phyloP scores from a whole-genome alignment of 2,797 vertebrate species.

The Galagoides demidoff region DNA sequence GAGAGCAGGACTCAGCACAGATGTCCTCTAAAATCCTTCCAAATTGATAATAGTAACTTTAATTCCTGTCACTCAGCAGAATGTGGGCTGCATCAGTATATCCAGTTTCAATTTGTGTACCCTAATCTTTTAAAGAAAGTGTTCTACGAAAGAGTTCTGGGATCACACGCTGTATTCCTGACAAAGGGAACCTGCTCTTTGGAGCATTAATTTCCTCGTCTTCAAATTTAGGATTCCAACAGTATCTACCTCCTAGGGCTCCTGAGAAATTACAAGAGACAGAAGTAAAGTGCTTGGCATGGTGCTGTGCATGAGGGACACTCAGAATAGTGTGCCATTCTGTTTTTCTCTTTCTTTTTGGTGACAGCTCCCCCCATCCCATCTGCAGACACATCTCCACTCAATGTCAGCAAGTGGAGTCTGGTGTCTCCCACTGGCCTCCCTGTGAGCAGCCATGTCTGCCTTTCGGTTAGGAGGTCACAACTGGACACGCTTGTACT shows the following conservation, averaged over 20 bases:
- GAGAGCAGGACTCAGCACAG: neutral
- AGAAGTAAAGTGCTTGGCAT: neutral
- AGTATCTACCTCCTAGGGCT: neutral
- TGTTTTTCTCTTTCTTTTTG: too few species aligned
- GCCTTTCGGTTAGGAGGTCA: neutral
- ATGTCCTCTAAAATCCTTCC: neutral
- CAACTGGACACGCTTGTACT: neutral
- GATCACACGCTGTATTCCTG: neutral
- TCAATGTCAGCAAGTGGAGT: rapidly evolving
- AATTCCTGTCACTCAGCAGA: too few species aligned
- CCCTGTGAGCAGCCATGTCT: neutral
- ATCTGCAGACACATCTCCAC: too few species aligned
- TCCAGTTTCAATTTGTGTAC: neutral
- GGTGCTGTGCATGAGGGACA: too few species aligned
- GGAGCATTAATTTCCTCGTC: neutral
- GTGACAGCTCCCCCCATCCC: rapidly evolving
- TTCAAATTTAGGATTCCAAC: neutral
- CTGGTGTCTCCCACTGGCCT: too few species aligned
- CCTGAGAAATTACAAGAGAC: neutral
- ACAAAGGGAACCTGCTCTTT: neutral
- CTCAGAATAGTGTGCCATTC: neutral
- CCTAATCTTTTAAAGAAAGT: neutral
- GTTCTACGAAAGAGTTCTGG: too few species aligned
- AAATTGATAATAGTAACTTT: neutral
- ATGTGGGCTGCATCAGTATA: neutral